These are phyloP conservation scores for Lophius americanus DNA, from an alignment of 2,797 vertebrate species.

Conservation along the genomic window DNA sequence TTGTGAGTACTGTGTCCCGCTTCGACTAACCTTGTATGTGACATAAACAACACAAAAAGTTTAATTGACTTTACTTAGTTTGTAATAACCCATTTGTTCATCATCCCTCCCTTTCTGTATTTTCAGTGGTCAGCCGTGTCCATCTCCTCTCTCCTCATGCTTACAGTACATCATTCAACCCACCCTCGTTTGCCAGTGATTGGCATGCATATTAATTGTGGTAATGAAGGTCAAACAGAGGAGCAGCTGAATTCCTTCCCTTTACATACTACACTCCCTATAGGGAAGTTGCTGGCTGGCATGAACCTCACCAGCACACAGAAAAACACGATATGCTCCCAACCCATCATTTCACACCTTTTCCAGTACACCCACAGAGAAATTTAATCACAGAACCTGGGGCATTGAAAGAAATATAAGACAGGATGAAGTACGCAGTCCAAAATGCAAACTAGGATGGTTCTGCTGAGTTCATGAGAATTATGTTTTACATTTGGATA, in stretches of 20 bases:
- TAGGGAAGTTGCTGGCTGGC: constrained; percentile 56
- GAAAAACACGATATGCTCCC: constrained; percentile 77
- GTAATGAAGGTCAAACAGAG: constrained; percentile 81
- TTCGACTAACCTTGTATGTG: neutral
- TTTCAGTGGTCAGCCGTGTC: constrained; percentile 12
- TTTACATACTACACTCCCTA: constrained; percentile 73
- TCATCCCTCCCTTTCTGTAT: neutral
- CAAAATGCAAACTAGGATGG: neutral
- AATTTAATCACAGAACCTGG: constrained; percentile 28
- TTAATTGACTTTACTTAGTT: neutral
- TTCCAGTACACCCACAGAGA: constrained; percentile 35
- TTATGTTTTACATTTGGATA: neutral
- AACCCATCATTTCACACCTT: constrained; percentile 57
- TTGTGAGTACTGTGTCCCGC: neutral
- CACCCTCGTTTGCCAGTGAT: constrained; percentile 56
- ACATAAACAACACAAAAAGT: too few relatives aligned
- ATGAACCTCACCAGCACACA: constrained; percentile 61
- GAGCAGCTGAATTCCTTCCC: constrained; percentile 75
- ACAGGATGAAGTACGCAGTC: constrained; percentile 5
- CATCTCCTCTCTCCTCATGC: constrained; percentile 9
- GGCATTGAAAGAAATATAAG: constrained; percentile 22
- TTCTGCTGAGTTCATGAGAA: neutral
- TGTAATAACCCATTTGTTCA: constrained; percentile 1
- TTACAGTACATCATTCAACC: constrained; percentile 22
- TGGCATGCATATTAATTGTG: constrained; percentile 79